Evolutionary conservation across 2,113 vertebrate genomes (phyloP).

Genomic region (Bubo blakistoni): DNA sequence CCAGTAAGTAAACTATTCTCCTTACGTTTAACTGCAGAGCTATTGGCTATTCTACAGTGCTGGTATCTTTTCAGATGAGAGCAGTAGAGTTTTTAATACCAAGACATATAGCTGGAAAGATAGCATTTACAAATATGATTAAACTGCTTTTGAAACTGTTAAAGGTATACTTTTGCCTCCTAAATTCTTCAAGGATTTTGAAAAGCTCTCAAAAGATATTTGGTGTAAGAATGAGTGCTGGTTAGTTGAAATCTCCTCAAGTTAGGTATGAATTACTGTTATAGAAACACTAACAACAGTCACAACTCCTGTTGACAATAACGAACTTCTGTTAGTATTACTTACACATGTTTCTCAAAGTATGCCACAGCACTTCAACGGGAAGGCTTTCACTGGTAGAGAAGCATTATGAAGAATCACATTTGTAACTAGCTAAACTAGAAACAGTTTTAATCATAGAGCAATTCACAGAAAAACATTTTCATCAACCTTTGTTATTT

Average conservation of each 20-base stretch:
- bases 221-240: not conserved
- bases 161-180: not conserved
- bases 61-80: not conserved
- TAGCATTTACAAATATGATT: not conserved
- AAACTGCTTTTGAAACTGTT: not conserved
- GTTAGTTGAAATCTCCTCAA: not conserved
- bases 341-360: not conserved
- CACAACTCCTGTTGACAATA: not conserved
- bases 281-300: not conserved
- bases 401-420: not conserved
- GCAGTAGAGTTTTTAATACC: not conserved
- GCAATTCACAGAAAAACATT: not conserved
- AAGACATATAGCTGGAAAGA: not conserved
- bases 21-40: fast-evolving
- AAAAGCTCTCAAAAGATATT: not conserved
- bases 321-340: not conserved
- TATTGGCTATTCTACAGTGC: not conserved
- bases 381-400: not conserved
- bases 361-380: fast-evolving
- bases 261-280: not conserved
- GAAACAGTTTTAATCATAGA: not conserved
- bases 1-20: not conserved
- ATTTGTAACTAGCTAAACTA: not conserved
- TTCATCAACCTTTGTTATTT: not conserved
- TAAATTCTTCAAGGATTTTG: not conserved